These are phyloP conservation scores for Drosophila paracracens DNA, from an alignment of 2,888 invertebrate genomes.

Conservation along the genomic window DNA sequence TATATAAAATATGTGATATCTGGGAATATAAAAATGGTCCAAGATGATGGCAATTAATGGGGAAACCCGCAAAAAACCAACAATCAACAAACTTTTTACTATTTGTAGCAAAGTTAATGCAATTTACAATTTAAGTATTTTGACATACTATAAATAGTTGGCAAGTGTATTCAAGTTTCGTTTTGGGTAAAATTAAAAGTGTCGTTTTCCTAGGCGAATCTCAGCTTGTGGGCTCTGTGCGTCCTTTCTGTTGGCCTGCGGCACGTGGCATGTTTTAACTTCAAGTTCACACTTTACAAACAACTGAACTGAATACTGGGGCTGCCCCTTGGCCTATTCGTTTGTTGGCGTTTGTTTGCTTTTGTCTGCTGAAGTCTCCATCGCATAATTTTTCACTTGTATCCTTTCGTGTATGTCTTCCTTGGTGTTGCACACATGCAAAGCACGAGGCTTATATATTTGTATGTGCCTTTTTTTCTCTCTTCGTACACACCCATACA, in stretches of 20 bases:
- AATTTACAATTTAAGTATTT: not conserved
- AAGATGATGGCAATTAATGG: not conserved
- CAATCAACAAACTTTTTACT: not conserved
- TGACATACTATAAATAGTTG: not conserved
- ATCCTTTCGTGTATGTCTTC: constrained; percentile 59
- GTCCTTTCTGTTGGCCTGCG: constrained; percentile 37
- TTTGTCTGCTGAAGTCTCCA: constrained; percentile 54
- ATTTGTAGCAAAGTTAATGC: not conserved
- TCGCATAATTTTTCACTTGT: constrained; percentile 79
- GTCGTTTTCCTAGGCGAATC: constrained; percentile 1
- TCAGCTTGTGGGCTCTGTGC: constrained; percentile 7
- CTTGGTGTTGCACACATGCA: constrained; percentile 50
- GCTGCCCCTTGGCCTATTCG: constrained; percentile 51
- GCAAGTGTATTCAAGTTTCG: constrained; percentile 37
- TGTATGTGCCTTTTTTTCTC: constrained; percentile 35
- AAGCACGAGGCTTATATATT: constrained; percentile 41
- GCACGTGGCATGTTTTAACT: constrained; percentile 63
- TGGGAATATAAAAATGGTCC: not conserved
- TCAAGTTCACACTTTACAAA: constrained; percentile 65
- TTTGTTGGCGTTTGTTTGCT: constrained; percentile 39
- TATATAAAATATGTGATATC: not conserved
- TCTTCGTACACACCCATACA: constrained; percentile 30
- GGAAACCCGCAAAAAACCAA: not conserved
- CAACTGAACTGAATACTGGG: constrained; percentile 50
- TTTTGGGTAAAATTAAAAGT: not conserved